Base-by-base conservation (phyloP, 2,888 invertebrate genomes). In the Platycheirus albimanus region DNA sequence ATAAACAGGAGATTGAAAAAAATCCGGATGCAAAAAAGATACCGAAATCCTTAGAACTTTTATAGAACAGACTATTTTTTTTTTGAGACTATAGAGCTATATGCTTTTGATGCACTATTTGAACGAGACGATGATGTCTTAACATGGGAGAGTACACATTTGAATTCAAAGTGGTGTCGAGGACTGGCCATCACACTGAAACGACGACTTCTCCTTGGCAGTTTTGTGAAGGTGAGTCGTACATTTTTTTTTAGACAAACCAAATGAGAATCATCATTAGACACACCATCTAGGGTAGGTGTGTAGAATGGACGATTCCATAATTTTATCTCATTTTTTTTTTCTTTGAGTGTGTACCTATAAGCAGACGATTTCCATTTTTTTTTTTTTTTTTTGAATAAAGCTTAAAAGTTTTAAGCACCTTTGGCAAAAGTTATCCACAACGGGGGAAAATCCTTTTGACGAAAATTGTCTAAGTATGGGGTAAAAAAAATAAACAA, bases 191-290 rank as follows among this genome's bases (percentile, higher is more conserved):
- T 54, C 33, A 36, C 19, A 33, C 8, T 19, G 24, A 20, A n/a
- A n/a, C n/a, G n/a, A n/a, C n/a, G n/a, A 38, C 20, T 56, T 19
- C 4, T n/a, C 36, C n/a, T 36, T 56, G 38, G 38, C 1, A 38
- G 13, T 58, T 13, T 24, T 38, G 10, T n/a, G 19, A 36, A 54
- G 33, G 19, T 36, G 36, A 54, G 33, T 36, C 36, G 6, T 5
- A 11, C 52, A 28, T 15, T 52, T 30, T 11, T 6, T 24, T 56
- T 6, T 13, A 20, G 20, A 6, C 13, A 58, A 11, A 4, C 6
- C 24, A 41, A 58, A 41, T 41, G 24, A 41, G 15, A 58, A 41
- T 41, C 41, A 58, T 58, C 58, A 58, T 58, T 41, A 58, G 41
- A 58, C n/a, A 41, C 6, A 10, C n/a, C n/a, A n/a, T n/a, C n/a